Base-by-base conservation (phyloP, 2,888 invertebrate genomes). In the Trachelus iudaicus region DNA sequence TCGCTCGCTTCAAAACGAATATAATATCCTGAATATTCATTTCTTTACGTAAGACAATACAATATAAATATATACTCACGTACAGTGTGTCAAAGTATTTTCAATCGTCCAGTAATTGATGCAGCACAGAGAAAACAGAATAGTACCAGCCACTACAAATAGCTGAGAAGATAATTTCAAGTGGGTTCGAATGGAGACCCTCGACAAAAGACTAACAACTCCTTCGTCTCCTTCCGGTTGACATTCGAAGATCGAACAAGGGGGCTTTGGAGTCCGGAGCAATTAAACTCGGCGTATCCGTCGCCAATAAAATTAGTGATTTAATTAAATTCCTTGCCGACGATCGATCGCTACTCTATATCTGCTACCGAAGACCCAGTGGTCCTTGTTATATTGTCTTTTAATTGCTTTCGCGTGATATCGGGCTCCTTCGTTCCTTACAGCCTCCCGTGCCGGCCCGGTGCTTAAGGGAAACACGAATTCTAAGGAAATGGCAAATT, bases 241-340 rank as follows among this genome's bases (percentile, higher is more conserved):
- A 56, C 56, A 23, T 56, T 15, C 56, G 23, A 56, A 23, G 56
- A 6, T 56, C 56, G 56, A 56, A 23, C 56, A 15, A 56, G 56
- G 23, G 56, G 56, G n/a, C n/a, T n/a, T 2, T 56, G 0, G 56
- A 56, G 23, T 23, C 56, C 0, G 23, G 23, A 74, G 75, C 75
- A 77, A 77, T 77, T 77, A 75, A 69, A 69, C 34, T 34, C 68
- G 74, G 75, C 69, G 77, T 75, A 74, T 75, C 75, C 40, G 40
- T 11, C 37, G 71, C 56, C 31, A 37, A 75, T 69, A 75, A 75
- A 77, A 77, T 77, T 37, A 40, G 77, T 69, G 69, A 69, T 77
- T 75, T 75, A 77, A 77, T 77, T 77, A 75, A 77, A 77, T 77
- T 77, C 74, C 73, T 11, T 4, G 11, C 56, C 23, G 74, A 6